These are phyloP conservation scores for Myotis davidii DNA, from an alignment of 2,113 vertebrate genomes.

Conservation along the genomic window DNA sequence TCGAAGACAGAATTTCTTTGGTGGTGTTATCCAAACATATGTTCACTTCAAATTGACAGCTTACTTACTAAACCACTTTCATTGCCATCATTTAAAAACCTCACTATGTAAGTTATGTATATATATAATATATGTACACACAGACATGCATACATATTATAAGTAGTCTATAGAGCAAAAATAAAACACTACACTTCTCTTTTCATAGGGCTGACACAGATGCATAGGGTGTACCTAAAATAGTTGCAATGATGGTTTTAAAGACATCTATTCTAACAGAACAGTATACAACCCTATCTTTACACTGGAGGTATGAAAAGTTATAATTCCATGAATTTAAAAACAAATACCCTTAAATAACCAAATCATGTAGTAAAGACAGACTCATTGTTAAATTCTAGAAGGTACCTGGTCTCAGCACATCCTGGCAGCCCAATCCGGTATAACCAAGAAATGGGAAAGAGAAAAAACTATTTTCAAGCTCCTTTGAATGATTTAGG, in stretches of 20 bases:
- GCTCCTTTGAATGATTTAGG: not conserved
- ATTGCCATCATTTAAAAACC: conserved; percentile 26
- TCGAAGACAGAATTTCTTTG: conserved; percentile 42
- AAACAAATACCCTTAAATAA: not conserved
- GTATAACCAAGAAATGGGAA: not conserved
- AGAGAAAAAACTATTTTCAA: conserved; percentile 8
- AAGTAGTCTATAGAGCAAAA: not conserved
- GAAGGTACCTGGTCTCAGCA: not conserved
- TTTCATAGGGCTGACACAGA: not conserved
- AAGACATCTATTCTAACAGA: not conserved
- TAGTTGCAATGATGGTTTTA: not conserved
- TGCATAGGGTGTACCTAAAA: not conserved
- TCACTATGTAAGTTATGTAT: not conserved
- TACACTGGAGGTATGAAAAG: not conserved
- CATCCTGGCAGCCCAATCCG: not conserved
- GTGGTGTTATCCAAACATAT: conserved; percentile 54
- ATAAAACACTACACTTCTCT: not conserved
- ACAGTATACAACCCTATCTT: not conserved
- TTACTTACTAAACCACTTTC: not conserved
- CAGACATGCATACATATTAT: not conserved
- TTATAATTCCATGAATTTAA: not conserved
- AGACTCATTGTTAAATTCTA: not conserved
- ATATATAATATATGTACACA: not conserved
- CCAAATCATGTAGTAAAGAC: not conserved
- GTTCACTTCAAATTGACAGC: conserved; percentile 49